Evolutionary conservation across 2,113 vertebrate species (phyloP).

Genomic region (Tyrannus savana): DNA sequence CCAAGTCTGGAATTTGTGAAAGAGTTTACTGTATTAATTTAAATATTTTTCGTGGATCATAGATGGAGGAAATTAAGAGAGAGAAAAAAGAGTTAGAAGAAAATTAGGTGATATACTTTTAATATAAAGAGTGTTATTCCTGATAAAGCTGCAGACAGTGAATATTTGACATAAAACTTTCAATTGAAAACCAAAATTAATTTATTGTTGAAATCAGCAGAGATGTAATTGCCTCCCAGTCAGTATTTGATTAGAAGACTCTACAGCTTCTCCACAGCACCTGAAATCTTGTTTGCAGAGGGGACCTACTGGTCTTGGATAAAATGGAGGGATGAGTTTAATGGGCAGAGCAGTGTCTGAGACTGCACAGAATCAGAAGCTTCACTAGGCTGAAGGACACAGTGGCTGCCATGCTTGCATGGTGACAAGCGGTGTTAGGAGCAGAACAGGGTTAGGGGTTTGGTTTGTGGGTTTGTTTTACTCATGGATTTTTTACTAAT

Average conservation of each 20-base stretch:
- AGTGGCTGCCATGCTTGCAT: accelerated
- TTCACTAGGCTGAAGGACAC: neutral
- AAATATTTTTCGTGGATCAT: neutral
- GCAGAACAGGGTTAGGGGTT: neutral
- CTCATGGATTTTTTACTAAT: neutral
- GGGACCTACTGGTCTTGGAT: neutral
- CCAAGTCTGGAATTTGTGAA: neutral
- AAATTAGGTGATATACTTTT: neutral
- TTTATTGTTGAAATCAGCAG: neutral
- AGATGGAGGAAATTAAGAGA: neutral
- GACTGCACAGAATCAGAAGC: neutral
- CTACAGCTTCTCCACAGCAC: neutral
- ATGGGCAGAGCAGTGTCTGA: no score
- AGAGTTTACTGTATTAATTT: neutral
- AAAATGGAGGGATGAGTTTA: neutral
- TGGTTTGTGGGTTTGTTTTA: neutral
- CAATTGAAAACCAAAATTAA: neutral
- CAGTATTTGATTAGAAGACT: neutral
- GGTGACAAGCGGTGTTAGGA: neutral
- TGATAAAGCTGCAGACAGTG: neutral
- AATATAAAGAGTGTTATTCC: neutral
- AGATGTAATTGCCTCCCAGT: neutral
- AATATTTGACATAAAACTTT: neutral
- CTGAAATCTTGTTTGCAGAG: neutral
- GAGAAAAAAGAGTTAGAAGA: neutral